These are phyloP conservation scores for Apeltes quadracus DNA, from an alignment of 2,113 vertebrate species.

Conservation along the genomic window DNA sequence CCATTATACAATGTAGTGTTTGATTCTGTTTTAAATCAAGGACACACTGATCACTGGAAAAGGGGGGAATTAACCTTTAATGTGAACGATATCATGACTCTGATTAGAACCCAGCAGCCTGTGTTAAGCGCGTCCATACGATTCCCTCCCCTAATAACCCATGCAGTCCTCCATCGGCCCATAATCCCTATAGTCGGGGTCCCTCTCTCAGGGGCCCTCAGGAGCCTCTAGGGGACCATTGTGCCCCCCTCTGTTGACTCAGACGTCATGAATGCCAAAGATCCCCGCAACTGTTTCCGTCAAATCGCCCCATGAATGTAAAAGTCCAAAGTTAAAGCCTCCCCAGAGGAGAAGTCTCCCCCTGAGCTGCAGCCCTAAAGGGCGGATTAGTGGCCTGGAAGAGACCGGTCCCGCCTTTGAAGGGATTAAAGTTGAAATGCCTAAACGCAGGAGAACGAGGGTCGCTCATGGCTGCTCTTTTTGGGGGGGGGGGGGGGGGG, in stretches of 20 bases:
- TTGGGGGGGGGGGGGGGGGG: constrained; percentile 1
- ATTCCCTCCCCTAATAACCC: constrained; percentile 4
- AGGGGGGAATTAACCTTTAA: constrained; percentile 6
- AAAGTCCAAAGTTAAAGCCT: constrained; percentile 81
- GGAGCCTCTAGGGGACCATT: constrained; percentile 72
- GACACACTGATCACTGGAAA: not conserved
- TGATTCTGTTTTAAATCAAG: not conserved
- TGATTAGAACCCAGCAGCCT: constrained; percentile 12
- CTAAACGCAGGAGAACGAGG: constrained; percentile 50
- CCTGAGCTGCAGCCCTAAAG: constrained; percentile 60
- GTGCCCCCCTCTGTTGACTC: constrained; percentile 75
- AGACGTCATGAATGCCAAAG: constrained; percentile 80
- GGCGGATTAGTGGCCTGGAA: constrained; percentile 72
- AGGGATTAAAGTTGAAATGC: constrained; percentile 74
- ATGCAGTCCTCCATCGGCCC: constrained; percentile 28
- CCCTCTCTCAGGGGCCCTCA: constrained; percentile 66
- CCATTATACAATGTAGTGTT: not conserved
- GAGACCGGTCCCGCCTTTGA: constrained; percentile 72
- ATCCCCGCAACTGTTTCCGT: constrained; percentile 78
- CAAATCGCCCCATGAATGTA: constrained; percentile 78
- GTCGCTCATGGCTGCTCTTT: constrained; percentile 71
- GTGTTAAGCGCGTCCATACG: constrained; percentile 12
- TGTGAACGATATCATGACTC: constrained; percentile 34
- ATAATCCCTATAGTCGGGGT: constrained; percentile 63
- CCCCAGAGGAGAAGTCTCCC: constrained; percentile 64